phyloP scores from a whole-genome alignment of 2,888 invertebrate genomes.

The Cheilosia scutellata region DNA sequence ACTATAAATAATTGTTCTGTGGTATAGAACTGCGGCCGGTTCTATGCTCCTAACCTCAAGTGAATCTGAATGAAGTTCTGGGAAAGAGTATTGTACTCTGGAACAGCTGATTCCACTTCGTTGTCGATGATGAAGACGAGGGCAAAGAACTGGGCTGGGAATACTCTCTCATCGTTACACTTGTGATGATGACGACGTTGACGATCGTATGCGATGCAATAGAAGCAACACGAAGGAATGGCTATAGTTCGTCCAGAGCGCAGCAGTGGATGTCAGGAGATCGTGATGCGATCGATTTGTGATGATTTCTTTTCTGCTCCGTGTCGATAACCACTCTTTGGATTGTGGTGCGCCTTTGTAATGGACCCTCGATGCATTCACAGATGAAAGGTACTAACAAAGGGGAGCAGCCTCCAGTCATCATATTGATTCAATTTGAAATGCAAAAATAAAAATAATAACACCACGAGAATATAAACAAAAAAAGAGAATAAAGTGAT shows the following conservation, averaged over 20 bases:
- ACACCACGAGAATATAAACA: constrained; percentile 41
- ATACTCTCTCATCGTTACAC: constrained; percentile 63
- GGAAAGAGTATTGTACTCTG: constrained; percentile 70
- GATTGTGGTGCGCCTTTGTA: constrained; percentile 54
- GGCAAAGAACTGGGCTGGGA: constrained; percentile 71
- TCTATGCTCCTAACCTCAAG: constrained; percentile 26
- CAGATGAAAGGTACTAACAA: constrained; percentile 36
- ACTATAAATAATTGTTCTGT: constrained; percentile 68
- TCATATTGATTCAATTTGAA: constrained; percentile 71
- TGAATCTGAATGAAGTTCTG: constrained; percentile 70
- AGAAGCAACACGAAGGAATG: not conserved
- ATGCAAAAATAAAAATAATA: constrained; percentile 75
- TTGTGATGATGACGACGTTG: constrained; percentile 39
- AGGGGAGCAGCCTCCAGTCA: constrained; percentile 41
- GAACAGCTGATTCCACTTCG: constrained; percentile 64
- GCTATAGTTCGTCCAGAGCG: constrained; percentile 1
- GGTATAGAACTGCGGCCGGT: constrained; percentile 3
- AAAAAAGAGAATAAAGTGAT: constrained; percentile 43
- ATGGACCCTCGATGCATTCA: constrained; percentile 55
- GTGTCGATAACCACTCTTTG: constrained; percentile 44
- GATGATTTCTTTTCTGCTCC: constrained; percentile 63
- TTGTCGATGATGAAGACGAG: constrained; percentile 28
- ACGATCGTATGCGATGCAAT: constrained; percentile 21
- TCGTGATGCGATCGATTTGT: constrained; percentile 72
- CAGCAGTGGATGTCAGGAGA: constrained; percentile 68